Evolutionary conservation across 2,113 vertebrate species (phyloP).

Genomic region (Lepisosteus osseus): DNA sequence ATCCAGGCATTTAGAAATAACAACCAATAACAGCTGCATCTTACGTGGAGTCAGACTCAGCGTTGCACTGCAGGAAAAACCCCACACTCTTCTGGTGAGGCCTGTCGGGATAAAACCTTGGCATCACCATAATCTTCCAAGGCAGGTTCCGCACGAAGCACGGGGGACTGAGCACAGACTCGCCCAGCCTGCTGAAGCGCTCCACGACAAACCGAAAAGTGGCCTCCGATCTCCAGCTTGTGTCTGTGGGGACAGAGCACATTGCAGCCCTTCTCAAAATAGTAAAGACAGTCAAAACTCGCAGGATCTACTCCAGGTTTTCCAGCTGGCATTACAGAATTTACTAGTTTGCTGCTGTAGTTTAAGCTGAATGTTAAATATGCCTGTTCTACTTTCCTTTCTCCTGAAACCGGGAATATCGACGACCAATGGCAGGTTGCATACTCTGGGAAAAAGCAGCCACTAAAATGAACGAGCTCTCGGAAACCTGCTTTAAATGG

Average conservation of each 20-base stretch:
- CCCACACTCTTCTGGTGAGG: conserved; percentile 97
- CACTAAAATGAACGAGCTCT: no score
- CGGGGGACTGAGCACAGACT: conserved; percentile 95
- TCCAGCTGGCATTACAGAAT: no score
- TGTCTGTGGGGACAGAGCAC: conserved; percentile 65
- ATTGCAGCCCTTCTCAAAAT: no score
- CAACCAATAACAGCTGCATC: conserved; percentile 26
- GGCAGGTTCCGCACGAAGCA: conserved; percentile 97
- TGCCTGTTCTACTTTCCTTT: no score
- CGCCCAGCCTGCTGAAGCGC: conserved; percentile 92
- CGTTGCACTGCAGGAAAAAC: conserved; percentile 98
- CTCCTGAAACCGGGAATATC: no score
- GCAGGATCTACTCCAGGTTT: not conserved
- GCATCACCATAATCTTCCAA: conserved; percentile 99
- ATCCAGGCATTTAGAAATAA: no score
- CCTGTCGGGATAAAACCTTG: conserved; percentile 93
- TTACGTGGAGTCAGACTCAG: conserved; percentile 98
- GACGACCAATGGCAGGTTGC: no score
- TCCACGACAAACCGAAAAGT: conserved; percentile 96
- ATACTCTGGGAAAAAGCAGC: no score
- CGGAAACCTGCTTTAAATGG: no score
- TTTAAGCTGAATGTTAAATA: no score
- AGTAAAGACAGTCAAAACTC: not conserved
- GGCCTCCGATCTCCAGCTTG: conserved; percentile 96
- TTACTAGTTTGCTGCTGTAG: no score